A percentile compares a stretch with the other conserved stretches of the same genome.
phyloP scores from a whole-genome alignment of 2,113 vertebrate genomes.

The Aspidoscelis tigris region DNA sequence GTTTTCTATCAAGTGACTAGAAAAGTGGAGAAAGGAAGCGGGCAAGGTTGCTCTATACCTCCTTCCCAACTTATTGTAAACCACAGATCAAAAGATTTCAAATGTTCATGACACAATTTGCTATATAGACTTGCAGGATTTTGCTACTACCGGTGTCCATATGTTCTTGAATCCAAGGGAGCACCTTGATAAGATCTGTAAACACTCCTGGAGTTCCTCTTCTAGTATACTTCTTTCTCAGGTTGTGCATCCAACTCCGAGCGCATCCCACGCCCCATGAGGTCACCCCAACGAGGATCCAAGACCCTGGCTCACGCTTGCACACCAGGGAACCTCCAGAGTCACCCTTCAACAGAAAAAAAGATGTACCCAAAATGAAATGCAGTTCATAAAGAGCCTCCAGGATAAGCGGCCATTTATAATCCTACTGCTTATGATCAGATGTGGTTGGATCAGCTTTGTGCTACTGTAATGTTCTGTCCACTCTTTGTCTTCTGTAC shows the following conservation, averaged over 20 bases:
- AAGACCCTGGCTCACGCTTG: slow-evolving; percentile 69
- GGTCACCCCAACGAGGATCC: slow-evolving; percentile 84
- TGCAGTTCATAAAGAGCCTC: not conserved
- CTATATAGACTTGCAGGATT: not conserved
- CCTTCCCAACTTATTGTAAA: no score
- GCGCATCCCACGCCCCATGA: slow-evolving; percentile 92
- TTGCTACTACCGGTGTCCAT: slow-evolving; percentile 63
- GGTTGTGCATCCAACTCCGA: slow-evolving; percentile 82
- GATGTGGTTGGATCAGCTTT: no score
- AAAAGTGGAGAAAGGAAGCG: not conserved
- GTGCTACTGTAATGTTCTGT: no score
- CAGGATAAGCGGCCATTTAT: not conserved
- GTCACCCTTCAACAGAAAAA: slow-evolving; percentile 78
- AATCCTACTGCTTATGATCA: not conserved
- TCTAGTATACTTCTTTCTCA: slow-evolving; percentile 51
- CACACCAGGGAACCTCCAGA: slow-evolving; percentile 88
- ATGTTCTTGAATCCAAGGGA: slow-evolving; percentile 81
- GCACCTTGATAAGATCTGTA: slow-evolving; percentile 80
- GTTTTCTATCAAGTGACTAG: not conserved
- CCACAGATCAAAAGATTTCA: not conserved
- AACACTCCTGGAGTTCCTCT: slow-evolving; percentile 88
- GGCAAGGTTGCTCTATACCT: no score
- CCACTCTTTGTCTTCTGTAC: no score
- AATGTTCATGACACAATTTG: not conserved
- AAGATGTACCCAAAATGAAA: not conserved